These are phyloP conservation scores for Dipus sagitta DNA, from an alignment of 2,797 vertebrate species.

Conservation along the genomic window DNA sequence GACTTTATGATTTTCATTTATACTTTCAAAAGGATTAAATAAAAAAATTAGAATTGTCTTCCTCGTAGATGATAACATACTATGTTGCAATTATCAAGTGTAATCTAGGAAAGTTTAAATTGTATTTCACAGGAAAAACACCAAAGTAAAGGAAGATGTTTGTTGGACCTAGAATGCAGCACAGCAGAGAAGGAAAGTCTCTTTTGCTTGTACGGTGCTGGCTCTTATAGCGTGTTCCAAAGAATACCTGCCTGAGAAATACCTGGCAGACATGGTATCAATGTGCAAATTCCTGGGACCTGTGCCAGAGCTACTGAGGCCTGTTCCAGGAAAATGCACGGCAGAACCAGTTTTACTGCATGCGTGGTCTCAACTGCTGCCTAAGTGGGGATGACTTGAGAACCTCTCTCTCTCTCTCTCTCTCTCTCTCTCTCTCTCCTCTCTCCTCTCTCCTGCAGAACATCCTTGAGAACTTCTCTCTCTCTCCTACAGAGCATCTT, in stretches of 20 bases:
- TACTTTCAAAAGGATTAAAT: neutral
- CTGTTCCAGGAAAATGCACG: conserved; percentile 45
- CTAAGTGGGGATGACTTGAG: neutral
- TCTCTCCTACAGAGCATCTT: no score
- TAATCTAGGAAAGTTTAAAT: conserved; percentile 36
- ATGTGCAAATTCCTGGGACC: conserved; percentile 39
- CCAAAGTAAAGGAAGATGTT: neutral
- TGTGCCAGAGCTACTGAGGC: neutral
- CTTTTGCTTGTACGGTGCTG: conserved; percentile 39
- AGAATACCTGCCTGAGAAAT: conserved; percentile 48
- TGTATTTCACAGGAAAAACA: conserved; percentile 7
- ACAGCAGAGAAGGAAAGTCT: conserved; percentile 30
- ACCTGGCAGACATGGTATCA: conserved; percentile 59
- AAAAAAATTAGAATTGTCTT: neutral
- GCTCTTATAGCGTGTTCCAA: conserved; percentile 42
- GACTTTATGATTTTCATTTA: neutral
- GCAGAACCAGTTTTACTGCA: conserved; percentile 55
- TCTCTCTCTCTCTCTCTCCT: no score
- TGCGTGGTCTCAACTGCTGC: conserved; percentile 42
- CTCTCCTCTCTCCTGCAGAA: no score
- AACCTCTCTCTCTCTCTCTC: neutral
- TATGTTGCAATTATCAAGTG: conserved; percentile 6
- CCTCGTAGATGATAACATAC: neutral
- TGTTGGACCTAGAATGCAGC: conserved; percentile 45
- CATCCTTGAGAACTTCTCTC: no score